Conservation (phyloP, 2,888 invertebrate species). For the Drosophila rubida region DNA sequence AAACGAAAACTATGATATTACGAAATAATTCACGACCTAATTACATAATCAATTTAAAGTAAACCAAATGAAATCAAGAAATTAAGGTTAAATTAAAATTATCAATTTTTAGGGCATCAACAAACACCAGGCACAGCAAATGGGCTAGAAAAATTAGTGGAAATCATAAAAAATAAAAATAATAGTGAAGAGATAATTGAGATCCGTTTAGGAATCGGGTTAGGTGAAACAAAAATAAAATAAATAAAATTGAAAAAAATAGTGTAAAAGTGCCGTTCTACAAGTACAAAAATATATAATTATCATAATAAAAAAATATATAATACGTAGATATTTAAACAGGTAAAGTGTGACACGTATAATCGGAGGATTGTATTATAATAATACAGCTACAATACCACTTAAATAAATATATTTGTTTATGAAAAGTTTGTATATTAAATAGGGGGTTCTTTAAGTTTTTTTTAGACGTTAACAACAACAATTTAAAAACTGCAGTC, state of each 20-base stretch:
- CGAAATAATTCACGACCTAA: conserved; percentile 32
- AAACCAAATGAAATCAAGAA: conserved; percentile 11
- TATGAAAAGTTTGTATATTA: conserved; percentile 24
- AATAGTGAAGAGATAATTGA: conserved; percentile 5
- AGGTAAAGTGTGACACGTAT: conserved; percentile 12
- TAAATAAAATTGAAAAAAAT: conserved; percentile 13
- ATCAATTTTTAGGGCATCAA: conserved; percentile 43
- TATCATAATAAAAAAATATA: conserved; percentile 20
- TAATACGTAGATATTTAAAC: conserved; percentile 26
- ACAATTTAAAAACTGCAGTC: conserved; percentile 73
- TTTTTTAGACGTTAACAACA: conserved; percentile 57
- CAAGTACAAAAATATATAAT: conserved; percentile 62
- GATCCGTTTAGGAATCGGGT: conserved; percentile 51
- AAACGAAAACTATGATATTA: conserved; percentile 18
- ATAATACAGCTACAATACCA: conserved; percentile 59
- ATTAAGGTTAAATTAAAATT: conserved; percentile 24
- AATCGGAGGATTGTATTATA: conserved; percentile 41
- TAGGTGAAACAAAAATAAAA: conserved; percentile 46
- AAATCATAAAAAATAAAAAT: conserved; percentile 29
- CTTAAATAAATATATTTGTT: conserved; percentile 51
- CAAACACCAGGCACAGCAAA: conserved; percentile 73
- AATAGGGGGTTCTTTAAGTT: conserved; percentile 1
- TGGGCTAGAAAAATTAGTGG: conserved; percentile 61
- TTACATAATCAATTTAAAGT: conserved; percentile 25
- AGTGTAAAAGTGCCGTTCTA: conserved; percentile 72